These are phyloP conservation scores for Misgurnus anguillicaudatus DNA, from an alignment of 2,113 vertebrate species.

Conservation along the genomic window DNA sequence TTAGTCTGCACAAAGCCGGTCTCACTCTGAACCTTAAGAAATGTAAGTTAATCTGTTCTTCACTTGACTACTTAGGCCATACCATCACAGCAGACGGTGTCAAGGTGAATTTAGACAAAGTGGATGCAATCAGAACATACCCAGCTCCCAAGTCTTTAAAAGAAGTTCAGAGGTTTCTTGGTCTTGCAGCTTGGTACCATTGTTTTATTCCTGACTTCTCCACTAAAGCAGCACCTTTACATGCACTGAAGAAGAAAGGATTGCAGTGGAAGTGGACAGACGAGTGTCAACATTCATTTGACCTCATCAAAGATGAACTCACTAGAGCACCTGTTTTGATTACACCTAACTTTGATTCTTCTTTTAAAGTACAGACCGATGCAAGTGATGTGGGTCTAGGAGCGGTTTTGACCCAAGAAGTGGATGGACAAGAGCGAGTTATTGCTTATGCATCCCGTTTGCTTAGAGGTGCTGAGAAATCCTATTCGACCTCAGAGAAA, in stretches of 20 bases:
- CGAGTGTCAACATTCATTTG: not conserved
- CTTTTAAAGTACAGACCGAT: slow-evolving; percentile 1
- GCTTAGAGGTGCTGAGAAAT: not conserved
- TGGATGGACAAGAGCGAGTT: not conserved
- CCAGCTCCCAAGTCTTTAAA: too few relatives aligned
- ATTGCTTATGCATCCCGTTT: not conserved
- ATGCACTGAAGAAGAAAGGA: not conserved
- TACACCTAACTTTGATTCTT: not conserved
- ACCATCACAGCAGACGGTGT: not conserved
- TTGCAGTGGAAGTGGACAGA: not conserved
- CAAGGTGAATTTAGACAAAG: not conserved
- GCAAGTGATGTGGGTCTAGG: not conserved
- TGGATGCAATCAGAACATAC: too few relatives aligned
- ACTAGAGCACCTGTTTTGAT: not conserved
- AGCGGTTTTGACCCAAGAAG: not conserved
- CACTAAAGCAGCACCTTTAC: too few relatives aligned
- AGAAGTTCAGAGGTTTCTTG: too few relatives aligned
- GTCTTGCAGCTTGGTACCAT: too few relatives aligned
- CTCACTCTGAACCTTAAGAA: not conserved
- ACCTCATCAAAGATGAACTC: not conserved
- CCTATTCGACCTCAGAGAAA: not conserved
- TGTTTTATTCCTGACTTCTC: too few relatives aligned
- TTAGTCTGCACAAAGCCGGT: not conserved
- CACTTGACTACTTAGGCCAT: not conserved
- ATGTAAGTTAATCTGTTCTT: not conserved